Evolutionary conservation across 2,113 vertebrate species (phyloP).

Genomic region (Spheniscus mendiculus): DNA sequence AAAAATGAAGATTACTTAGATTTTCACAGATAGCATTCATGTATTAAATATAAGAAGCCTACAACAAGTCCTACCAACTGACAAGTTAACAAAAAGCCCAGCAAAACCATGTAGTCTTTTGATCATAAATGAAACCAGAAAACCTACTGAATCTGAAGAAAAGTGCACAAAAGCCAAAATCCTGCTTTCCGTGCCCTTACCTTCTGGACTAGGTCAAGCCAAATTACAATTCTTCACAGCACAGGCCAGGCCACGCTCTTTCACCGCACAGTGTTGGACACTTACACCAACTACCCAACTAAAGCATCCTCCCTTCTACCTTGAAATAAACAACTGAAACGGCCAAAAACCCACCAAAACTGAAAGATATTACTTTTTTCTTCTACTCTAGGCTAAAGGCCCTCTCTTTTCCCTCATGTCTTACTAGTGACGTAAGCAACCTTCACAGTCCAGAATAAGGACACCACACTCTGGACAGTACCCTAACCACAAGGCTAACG

Average conservation of each 20-base stretch:
- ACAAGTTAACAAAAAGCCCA: neutral
- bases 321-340: neutral
- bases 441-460: neutral
- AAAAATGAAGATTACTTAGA: neutral
- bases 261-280: neutral
- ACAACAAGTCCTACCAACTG: neutral
- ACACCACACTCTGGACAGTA: neutral
- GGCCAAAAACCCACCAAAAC: neutral
- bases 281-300: neutral
- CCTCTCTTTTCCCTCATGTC: neutral
- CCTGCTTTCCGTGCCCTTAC: neutral
- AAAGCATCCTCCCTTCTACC: neutral
- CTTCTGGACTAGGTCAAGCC: neutral
- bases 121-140: neutral
- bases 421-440: neutral
- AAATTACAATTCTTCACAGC: neutral
- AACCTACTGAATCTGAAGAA: neutral
- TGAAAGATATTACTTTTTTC: neutral
- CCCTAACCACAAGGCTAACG: neutral
- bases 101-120: neutral
- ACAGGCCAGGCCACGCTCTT: rapidly evolving
- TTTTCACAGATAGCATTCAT: neutral
- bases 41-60: neutral
- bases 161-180: neutral
- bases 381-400: neutral